Conservation (phyloP, 2,888 invertebrate species). For the Thecocarcelia acutangulata region DNA sequence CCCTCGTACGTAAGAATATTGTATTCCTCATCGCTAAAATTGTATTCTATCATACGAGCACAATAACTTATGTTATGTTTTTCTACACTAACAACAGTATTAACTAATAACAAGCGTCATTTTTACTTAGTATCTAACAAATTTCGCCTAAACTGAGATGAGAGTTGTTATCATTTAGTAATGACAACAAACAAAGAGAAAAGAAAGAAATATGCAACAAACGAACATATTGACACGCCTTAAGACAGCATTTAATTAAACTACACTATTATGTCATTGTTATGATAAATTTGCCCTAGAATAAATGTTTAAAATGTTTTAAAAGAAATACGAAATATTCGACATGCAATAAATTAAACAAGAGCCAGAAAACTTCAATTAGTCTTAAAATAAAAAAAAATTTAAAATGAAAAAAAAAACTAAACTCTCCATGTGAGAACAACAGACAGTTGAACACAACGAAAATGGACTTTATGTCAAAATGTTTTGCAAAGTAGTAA, state of each 20-base stretch:
- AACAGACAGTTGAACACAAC: slow-evolving; percentile 46
- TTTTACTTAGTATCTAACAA: slow-evolving; percentile 5
- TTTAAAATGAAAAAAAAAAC: neutral
- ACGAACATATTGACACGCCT: slow-evolving; percentile 63
- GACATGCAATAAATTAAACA: slow-evolving; percentile 69
- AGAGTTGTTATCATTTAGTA: neutral
- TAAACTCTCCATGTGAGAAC: slow-evolving; percentile 15
- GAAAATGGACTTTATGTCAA: slow-evolving; percentile 65
- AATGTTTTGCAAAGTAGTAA: slow-evolving; percentile 42
- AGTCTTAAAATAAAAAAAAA: slow-evolving; percentile 52
- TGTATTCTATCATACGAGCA: too few species aligned
- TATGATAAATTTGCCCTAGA: slow-evolving; percentile 68
- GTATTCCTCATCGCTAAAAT: too few species aligned
- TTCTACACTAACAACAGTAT: too few species aligned
- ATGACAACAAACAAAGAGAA: slow-evolving; percentile 14
- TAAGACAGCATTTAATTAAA: slow-evolving; percentile 71
- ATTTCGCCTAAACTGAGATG: slow-evolving; percentile 29
- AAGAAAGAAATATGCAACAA: slow-evolving; percentile 4
- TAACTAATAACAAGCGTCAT: neutral
- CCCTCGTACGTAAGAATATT: too few species aligned
- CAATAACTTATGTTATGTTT: too few species aligned
- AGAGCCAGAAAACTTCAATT: slow-evolving; percentile 65
- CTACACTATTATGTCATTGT: slow-evolving; percentile 69
- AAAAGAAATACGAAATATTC: slow-evolving; percentile 48
- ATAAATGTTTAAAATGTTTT: slow-evolving; percentile 44